phyloP scores from a whole-genome alignment of 2,888 invertebrate species.

The Harpalus rubripes region DNA sequence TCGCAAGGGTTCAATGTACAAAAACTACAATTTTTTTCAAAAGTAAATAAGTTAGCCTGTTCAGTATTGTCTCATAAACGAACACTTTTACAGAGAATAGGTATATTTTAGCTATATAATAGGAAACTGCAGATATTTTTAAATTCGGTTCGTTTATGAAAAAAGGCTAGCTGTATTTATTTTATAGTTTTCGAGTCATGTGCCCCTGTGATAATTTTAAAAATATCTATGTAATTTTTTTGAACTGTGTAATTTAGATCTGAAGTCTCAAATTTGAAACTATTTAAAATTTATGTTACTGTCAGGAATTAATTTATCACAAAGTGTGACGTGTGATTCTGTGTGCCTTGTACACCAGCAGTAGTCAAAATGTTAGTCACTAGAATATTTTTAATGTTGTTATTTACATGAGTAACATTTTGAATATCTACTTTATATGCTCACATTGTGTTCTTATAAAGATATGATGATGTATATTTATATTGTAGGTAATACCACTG shows the following conservation, averaged over 20 bases:
- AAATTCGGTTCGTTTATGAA: too few species aligned
- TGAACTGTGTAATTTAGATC: background rate
- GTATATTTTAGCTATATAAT: too few species aligned
- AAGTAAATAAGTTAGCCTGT: too few species aligned
- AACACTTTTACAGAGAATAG: too few species aligned
- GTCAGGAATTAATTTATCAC: slow-evolving; percentile 55
- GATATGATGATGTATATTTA: slow-evolving; percentile 48
- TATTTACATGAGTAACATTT: slow-evolving; percentile 62
- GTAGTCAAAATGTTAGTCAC: slow-evolving; percentile 62
- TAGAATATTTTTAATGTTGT: slow-evolving; percentile 53
- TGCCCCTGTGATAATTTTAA: too few species aligned
- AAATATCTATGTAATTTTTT: too few species aligned
- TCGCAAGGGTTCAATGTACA: too few species aligned
- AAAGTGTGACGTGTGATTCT: slow-evolving; percentile 63
- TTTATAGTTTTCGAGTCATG: too few species aligned
- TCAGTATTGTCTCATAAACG: too few species aligned
- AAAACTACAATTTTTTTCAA: too few species aligned
- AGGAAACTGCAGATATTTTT: too few species aligned
- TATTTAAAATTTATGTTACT: slow-evolving; percentile 19
- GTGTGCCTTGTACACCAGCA: slow-evolving; percentile 65
- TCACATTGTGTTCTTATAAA: slow-evolving; percentile 55
- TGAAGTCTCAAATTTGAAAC: background rate
- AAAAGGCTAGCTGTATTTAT: too few species aligned
- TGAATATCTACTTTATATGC: slow-evolving; percentile 52
- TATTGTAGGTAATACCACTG: slow-evolving; percentile 43